Percentiles rank a stretch among this genome's conserved stretches.
Evolutionary conservation across 2,888 invertebrate species (phyloP).

Genomic region (Cataglyphis livida): DNA sequence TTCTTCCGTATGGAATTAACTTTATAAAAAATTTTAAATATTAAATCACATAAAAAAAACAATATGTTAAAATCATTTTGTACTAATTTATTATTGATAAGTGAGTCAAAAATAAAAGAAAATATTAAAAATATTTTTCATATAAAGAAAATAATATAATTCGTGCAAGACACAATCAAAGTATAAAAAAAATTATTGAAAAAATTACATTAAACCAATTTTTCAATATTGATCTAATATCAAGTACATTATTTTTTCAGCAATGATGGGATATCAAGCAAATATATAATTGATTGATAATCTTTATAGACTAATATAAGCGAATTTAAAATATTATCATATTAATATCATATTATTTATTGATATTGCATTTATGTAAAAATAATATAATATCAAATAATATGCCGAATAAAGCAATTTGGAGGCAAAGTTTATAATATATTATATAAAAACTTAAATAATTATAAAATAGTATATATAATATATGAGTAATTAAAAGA

Average conservation of each 20-base stretch:
- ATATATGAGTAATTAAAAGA: neutral
- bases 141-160: neutral
- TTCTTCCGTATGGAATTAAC: neutral
- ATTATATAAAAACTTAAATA: constrained; percentile 16
- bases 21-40: neutral
- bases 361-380: constrained; percentile 1
- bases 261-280: neutral
- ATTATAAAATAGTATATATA: neutral
- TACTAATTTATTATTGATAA: neutral
- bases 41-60: neutral
- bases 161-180: neutral
- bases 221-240: constrained; percentile 34
- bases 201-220: constrained; percentile 15
- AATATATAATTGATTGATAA: neutral
- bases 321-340: neutral
- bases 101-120: neutral
- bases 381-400: neutral
- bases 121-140: neutral
- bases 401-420: constrained; percentile 4
- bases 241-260: constrained; percentile 18
- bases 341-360: neutral
- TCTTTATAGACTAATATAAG: neutral
- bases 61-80: neutral
- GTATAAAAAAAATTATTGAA: neutral
- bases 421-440: neutral